Percentiles rank a stretch among this genome's conserved stretches.
Evolutionary conservation across 2,113 vertebrate species (phyloP).

Genomic region (Anguilla japonica): DNA sequence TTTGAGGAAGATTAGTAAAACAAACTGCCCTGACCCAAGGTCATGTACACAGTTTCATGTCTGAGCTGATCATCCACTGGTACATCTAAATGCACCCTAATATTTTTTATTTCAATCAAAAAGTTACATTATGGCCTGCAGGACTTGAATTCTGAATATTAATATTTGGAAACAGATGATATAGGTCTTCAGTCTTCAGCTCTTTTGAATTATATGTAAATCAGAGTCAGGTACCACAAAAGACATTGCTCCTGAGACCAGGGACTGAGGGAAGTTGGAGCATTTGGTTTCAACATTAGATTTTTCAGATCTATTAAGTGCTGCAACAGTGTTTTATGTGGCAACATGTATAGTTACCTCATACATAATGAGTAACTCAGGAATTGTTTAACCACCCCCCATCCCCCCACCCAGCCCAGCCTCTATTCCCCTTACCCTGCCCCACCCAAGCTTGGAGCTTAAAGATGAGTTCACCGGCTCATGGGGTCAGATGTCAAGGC

Average conservation of each 20-base stretch:
- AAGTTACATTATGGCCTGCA: background rate
- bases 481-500: background rate
- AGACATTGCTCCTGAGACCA: background rate
- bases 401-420: background rate
- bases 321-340: background rate
- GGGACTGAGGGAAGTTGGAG: background rate
- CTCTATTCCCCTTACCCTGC: background rate
- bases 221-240: background rate
- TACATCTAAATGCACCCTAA: background rate
- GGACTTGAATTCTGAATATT: background rate
- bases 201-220: background rate
- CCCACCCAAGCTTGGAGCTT: background rate
- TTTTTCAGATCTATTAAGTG: background rate
- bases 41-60: conserved; percentile 41
- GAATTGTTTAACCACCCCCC: background rate
- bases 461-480: background rate
- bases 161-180: too few relatives aligned
- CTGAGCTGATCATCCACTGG: conserved; percentile 28
- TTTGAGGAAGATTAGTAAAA: conserved; percentile 53
- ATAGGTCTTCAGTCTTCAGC: background rate
- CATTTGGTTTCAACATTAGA: background rate
- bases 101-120: background rate
- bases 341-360: background rate
- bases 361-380: background rate
- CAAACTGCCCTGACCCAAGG: conserved; percentile 31